Conservation (phyloP, 2,888 invertebrate species). For the Dascillus cervinus region DNA sequence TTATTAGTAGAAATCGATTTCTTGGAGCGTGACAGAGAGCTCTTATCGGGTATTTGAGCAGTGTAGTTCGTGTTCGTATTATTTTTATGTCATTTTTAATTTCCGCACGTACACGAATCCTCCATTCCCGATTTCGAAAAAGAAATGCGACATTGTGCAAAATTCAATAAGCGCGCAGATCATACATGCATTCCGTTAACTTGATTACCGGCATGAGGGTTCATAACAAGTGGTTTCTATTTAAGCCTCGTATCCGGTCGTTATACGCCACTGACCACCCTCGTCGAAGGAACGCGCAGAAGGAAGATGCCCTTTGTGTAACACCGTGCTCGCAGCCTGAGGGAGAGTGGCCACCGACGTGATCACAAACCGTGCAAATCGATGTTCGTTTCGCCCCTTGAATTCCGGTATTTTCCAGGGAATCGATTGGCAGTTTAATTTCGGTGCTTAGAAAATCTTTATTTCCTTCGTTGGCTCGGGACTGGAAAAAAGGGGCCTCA, state of each 20-base stretch:
- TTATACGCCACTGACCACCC: constrained; percentile 28
- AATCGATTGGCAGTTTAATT: too few relatives aligned
- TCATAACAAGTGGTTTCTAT: constrained; percentile 15
- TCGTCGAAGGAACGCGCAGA: constrained; percentile 13
- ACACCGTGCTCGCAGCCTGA: constrained; percentile 30
- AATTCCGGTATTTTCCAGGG: constrained; percentile 17
- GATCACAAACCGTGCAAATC: constrained; percentile 42
- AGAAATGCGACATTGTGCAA: too few relatives aligned
- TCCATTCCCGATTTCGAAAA: too few relatives aligned
- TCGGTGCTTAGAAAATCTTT: too few relatives aligned
- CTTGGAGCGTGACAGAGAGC: constrained; percentile 19
- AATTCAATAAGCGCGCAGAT: too few relatives aligned
- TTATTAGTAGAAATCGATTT: constrained; percentile 28
- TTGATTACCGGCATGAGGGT: constrained; percentile 10
- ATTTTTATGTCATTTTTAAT: too few relatives aligned
- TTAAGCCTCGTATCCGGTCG: constrained; percentile 25
- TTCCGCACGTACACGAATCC: too few relatives aligned
- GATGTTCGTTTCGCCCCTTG: constrained; percentile 39
- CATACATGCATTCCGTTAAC: too few relatives aligned
- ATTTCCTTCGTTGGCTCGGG: too few relatives aligned
- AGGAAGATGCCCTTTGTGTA: constrained; percentile 30
- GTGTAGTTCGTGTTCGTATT: neutral
- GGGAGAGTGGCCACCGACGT: constrained; percentile 40
- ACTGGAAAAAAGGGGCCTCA: too few relatives aligned
- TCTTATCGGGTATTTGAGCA: neutral